These are phyloP conservation scores for Holacanthella duospinosa DNA, from an alignment of 2,888 invertebrate genomes.

Conservation along the genomic window DNA sequence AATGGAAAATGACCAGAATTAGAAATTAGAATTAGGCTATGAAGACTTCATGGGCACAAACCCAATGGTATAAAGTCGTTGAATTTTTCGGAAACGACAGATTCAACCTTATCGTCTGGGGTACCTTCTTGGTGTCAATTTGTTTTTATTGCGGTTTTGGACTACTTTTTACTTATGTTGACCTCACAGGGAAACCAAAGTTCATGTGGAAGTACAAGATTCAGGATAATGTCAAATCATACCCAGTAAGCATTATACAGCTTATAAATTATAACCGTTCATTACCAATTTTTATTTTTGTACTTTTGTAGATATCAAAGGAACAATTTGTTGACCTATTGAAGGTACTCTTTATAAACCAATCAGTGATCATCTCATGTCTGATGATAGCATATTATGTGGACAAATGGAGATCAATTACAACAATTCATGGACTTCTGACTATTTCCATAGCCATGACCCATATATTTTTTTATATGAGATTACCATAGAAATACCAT, in stretches of 20 bases:
- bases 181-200: slow-evolving; percentile 61
- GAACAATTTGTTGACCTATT: slow-evolving; percentile 9
- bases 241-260: slow-evolving; percentile 14
- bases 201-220: slow-evolving; percentile 65
- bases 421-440: background rate
- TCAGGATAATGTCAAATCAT: slow-evolving; percentile 40
- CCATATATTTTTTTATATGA: slow-evolving; percentile 49
- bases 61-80: slow-evolving; percentile 63
- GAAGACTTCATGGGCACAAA: slow-evolving; percentile 45
- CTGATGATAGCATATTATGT: slow-evolving; percentile 5
- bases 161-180: slow-evolving; percentile 60
- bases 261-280: too few species aligned
- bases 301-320: slow-evolving; percentile 3
- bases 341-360: slow-evolving; percentile 10
- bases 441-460: background rate
- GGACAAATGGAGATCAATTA: background rate
- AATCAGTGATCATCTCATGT: slow-evolving; percentile 3
- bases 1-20: too few species aligned
- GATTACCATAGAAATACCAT: slow-evolving; percentile 65
- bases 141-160: slow-evolving; percentile 66
- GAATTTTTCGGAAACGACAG: slow-evolving; percentile 53
- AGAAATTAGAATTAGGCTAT: too few species aligned
- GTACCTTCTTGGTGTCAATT: slow-evolving; percentile 50
- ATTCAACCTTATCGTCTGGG: slow-evolving; percentile 54
- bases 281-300: too few species aligned